phyloP scores from a whole-genome alignment of 2,797 vertebrate species.

The Lacerta agilis region DNA sequence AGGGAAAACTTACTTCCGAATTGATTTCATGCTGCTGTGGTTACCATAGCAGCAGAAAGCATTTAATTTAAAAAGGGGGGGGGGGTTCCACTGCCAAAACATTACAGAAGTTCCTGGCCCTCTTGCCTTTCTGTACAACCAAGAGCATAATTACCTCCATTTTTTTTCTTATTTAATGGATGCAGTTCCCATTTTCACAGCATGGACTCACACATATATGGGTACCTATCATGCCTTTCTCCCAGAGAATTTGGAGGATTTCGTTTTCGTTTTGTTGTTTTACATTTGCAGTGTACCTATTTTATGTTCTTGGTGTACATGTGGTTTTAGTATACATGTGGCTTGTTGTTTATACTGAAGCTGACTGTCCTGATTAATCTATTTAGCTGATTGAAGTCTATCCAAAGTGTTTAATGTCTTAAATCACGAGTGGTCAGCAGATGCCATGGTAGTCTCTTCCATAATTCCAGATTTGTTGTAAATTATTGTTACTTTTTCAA shows the following conservation, averaged over 20 bases:
- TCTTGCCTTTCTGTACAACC: neutral
- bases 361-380: neutral
- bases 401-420: neutral
- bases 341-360: neutral
- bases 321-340: too few relatives aligned
- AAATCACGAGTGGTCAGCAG: neutral
- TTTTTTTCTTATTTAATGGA: neutral
- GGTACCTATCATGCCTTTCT: neutral
- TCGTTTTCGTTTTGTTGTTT: too few relatives aligned
- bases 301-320: too few relatives aligned
- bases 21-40: neutral
- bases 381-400: neutral
- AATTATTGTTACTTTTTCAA: neutral
- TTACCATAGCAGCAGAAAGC: too few relatives aligned
- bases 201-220: neutral
- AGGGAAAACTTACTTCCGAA: neutral
- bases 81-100: neutral
- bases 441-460: neutral
- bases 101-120: neutral
- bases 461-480: neutral
- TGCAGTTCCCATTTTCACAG: neutral
- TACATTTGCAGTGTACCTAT: too few relatives aligned
- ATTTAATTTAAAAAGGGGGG: neutral
- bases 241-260: neutral
- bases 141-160: neutral